These are phyloP conservation scores for Menidia menidia DNA, from an alignment of 2,797 vertebrate genomes.

Conservation along the genomic window DNA sequence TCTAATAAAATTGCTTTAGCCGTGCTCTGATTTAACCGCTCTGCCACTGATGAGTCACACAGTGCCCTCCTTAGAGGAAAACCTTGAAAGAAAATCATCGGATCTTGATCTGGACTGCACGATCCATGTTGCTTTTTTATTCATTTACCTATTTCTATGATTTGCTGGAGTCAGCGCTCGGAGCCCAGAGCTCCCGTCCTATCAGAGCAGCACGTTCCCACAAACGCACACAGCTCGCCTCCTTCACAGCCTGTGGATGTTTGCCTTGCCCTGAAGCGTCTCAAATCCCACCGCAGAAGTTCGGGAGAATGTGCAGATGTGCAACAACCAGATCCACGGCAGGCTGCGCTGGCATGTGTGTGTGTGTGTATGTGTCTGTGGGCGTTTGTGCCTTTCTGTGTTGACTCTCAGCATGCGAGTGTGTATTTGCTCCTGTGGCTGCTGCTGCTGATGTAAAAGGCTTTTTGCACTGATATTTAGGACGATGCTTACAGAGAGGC, in stretches of 20 bases:
- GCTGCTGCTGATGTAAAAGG: conserved; percentile 3
- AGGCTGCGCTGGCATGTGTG: conserved; percentile 35
- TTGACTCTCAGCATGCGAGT: conserved; percentile 23
- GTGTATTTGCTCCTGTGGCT: conserved; percentile 26
- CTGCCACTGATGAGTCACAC: conserved; percentile 8
- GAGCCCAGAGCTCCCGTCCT: conserved; percentile 5
- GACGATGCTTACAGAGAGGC: conserved; percentile 9
- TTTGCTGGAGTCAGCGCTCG: conserved; percentile 2
- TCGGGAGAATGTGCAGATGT: conserved; percentile 59
- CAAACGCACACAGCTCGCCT: conserved; percentile 16
- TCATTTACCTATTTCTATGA: conserved; percentile 9
- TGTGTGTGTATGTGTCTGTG: no score
- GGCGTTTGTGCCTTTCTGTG: conserved; percentile 25
- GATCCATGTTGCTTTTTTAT: conserved; percentile 29
- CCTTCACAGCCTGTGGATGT: conserved; percentile 46
- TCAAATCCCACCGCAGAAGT: conserved; percentile 42
- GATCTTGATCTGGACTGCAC: conserved; percentile 7
- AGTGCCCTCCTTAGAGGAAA: conserved; percentile 14
- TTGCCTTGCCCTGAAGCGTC: conserved; percentile 41
- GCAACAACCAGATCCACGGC: conserved; percentile 40
- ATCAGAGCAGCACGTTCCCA: conserved; percentile 12
- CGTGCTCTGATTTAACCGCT: conserved; percentile 11
- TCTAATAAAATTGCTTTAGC: conserved; percentile 4
- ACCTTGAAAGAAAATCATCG: conserved; percentile 6
- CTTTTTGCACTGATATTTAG: conserved; percentile 44